Conservation (phyloP, 2,888 invertebrate genomes). For the Rhamnusium bicolor region DNA sequence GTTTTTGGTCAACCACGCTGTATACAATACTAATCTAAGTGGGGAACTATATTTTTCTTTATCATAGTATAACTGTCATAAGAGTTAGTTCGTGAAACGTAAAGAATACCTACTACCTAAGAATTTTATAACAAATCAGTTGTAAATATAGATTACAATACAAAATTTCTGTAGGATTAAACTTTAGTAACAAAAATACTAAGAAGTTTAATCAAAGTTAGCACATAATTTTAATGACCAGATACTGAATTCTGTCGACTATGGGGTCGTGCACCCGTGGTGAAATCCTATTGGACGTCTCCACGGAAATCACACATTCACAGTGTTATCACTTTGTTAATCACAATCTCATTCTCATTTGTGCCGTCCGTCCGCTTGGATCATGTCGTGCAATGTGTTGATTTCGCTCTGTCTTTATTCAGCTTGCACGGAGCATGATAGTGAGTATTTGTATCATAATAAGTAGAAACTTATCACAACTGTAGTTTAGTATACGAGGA, state of each 20-base stretch:
- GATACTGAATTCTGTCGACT: conserved; percentile 48
- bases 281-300: conserved; percentile 24
- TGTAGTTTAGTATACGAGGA: conserved; percentile 22
- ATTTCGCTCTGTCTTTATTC: conserved; percentile 79
- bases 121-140: background rate
- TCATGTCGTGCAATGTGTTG: conserved; percentile 70
- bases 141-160: background rate
- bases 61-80: no score
- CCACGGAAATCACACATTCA: conserved; percentile 54
- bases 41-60: no score
- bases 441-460: conserved; percentile 77
- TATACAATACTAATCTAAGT: no score
- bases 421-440: conserved; percentile 94
- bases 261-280: conserved; percentile 41
- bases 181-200: background rate
- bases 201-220: conserved; percentile 1
- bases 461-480: conserved; percentile 35
- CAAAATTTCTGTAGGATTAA: background rate
- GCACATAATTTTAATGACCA: conserved; percentile 43
- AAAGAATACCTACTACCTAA: no score
- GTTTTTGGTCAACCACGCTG: no score
- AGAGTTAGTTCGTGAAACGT: no score
- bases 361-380: conserved; percentile 62
- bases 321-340: conserved; percentile 41
- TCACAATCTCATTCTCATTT: conserved; percentile 50